These are phyloP conservation scores for Macrobrachium nipponense DNA, from an alignment of 1,140 invertebrate genomes.

Conservation along the genomic window DNA sequence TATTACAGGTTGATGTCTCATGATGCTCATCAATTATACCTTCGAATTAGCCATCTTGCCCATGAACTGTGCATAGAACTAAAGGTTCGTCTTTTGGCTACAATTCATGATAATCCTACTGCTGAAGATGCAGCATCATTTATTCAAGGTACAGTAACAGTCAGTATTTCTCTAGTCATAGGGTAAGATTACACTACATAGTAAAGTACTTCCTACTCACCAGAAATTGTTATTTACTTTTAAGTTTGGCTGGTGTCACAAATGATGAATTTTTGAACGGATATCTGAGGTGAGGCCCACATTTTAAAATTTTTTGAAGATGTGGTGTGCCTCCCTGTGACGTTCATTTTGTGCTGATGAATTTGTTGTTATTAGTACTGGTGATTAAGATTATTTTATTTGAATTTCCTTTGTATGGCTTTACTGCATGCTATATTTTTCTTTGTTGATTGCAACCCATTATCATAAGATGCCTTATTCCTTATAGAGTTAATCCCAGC, in stretches of 20 bases:
- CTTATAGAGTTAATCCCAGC: too few species aligned
- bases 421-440: too few species aligned
- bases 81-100: slow-evolving; percentile 73
- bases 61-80: slow-evolving; percentile 76
- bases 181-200: too few species aligned
- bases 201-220: too few species aligned
- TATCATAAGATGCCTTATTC: too few species aligned
- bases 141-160: slow-evolving; percentile 68
- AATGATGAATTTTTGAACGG: slow-evolving; percentile 34
- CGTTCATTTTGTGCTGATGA: slow-evolving; percentile 22
- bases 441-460: too few species aligned
- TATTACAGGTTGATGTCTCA: slow-evolving; percentile 73
- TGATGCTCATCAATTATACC: slow-evolving; percentile 75
- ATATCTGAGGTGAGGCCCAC: slow-evolving; percentile 55
- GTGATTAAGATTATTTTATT: too few species aligned
- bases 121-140: slow-evolving; percentile 71
- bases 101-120: slow-evolving; percentile 70
- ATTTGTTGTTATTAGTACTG: background rate
- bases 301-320: background rate
- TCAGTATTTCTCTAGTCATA: too few species aligned
- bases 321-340: slow-evolving; percentile 49
- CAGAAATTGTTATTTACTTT: too few species aligned
- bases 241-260: too few species aligned
- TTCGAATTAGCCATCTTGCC: slow-evolving; percentile 75
- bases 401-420: too few species aligned